Evolutionary conservation across 2,797 vertebrate genomes (phyloP).

Genomic region (Ctenochaetus hawaiiensis): DNA sequence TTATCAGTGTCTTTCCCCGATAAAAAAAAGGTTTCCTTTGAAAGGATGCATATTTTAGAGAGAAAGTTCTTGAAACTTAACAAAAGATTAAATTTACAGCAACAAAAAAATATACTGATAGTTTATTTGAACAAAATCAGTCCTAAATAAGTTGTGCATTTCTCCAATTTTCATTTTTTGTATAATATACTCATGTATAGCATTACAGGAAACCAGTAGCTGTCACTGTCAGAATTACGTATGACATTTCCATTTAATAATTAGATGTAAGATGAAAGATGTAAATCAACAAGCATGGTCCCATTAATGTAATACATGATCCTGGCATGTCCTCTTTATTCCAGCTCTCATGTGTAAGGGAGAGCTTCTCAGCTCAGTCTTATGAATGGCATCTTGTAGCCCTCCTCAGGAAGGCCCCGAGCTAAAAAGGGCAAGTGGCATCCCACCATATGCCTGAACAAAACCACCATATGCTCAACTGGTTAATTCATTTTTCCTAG

Average conservation of each 20-base stretch:
- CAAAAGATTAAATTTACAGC: not conserved
- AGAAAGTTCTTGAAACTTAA: not conserved
- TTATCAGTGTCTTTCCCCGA: not conserved
- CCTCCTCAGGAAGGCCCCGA: slow-evolving; percentile 70
- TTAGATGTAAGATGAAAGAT: slow-evolving; percentile 2
- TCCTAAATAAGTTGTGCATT: not conserved
- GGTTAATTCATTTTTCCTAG: slow-evolving; percentile 79
- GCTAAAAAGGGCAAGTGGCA: slow-evolving; percentile 72
- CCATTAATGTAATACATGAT: slow-evolving; percentile 24
- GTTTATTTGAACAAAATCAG: not conserved
- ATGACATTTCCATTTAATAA: not conserved
- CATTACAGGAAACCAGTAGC: too few species aligned
- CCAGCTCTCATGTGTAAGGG: slow-evolving; percentile 34
- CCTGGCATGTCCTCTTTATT: slow-evolving; percentile 45
- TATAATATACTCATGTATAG: not conserved
- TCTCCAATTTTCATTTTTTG: not conserved
- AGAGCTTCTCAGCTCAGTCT: slow-evolving; percentile 51
- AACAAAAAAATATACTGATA: not conserved
- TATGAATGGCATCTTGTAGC: slow-evolving; percentile 74
- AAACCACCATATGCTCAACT: slow-evolving; percentile 82
- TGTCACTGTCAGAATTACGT: not conserved
- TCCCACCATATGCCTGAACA: slow-evolving; percentile 80
- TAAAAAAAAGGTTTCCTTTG: not conserved
- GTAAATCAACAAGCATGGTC: not conserved
- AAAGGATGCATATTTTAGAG: not conserved